These are phyloP conservation scores for Petrophora chlorosata DNA, from an alignment of 2,888 invertebrate genomes.

Conservation along the genomic window DNA sequence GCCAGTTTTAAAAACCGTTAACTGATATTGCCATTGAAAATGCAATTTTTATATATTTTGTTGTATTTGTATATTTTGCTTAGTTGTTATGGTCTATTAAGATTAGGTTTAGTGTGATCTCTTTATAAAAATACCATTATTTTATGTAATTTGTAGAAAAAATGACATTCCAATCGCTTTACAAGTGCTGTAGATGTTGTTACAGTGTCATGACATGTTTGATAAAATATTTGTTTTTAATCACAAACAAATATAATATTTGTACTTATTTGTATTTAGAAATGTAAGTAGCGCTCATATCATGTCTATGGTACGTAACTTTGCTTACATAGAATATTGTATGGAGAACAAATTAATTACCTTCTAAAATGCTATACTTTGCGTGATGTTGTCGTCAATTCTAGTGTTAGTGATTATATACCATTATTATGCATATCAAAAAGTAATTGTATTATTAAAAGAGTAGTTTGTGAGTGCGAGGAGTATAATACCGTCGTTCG, in stretches of 20 bases:
- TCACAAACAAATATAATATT: neutral
- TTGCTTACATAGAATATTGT: too few relatives aligned
- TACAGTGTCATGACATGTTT: constrained; percentile 52
- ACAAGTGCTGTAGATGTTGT: constrained; percentile 51
- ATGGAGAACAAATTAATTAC: too few relatives aligned
- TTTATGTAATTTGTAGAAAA: constrained; percentile 49
- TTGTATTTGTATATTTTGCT: constrained; percentile 44
- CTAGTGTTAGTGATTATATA: constrained; percentile 16
- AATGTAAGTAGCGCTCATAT: too few relatives aligned
- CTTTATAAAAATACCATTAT: constrained; percentile 43
- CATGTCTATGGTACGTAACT: too few relatives aligned
- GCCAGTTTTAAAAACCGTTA: constrained; percentile 24
- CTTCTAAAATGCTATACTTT: constrained; percentile 4
- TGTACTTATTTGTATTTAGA: too few relatives aligned
- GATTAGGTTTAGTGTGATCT: constrained; percentile 33
- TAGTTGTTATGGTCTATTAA: constrained; percentile 15
- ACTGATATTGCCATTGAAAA: constrained; percentile 42
- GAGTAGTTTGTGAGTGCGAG: neutral
- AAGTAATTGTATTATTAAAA: constrained; percentile 10
- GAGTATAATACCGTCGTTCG: too few relatives aligned
- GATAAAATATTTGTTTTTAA: neutral
- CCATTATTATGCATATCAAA: constrained; percentile 22
- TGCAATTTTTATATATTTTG: constrained; percentile 30
- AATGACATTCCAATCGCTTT: constrained; percentile 68
- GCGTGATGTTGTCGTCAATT: constrained; percentile 25